A percentile compares a stretch with the other conserved stretches of the same genome.
Evolutionary conservation across 2,888 invertebrate species (phyloP).

Genomic region (Eristalis pertinax): DNA sequence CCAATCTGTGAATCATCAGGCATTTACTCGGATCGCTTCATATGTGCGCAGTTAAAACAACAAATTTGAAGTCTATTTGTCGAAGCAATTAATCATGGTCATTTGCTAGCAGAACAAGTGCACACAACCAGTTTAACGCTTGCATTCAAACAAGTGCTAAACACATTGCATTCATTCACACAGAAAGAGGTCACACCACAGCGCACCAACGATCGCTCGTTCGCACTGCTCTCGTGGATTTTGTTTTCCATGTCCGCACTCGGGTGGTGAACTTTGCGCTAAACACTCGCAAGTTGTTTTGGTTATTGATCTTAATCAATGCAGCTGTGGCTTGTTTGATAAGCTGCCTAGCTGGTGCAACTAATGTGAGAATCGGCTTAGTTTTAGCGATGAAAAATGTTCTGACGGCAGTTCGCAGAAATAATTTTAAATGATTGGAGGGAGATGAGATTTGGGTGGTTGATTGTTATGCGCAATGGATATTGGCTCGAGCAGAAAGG

Average conservation of each 20-base stretch:
- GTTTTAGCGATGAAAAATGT: no score
- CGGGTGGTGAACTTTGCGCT: neutral
- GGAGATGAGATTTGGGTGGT: no score
- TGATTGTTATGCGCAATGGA: no score
- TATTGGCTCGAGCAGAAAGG: no score
- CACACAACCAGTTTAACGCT: slow-evolving; percentile 19
- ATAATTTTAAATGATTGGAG: no score
- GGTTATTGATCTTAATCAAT: neutral
- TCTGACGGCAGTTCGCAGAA: no score
- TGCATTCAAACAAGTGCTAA: slow-evolving; percentile 1
- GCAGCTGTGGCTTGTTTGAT: neutral
- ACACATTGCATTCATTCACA: slow-evolving; percentile 7
- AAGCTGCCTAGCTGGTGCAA: no score
- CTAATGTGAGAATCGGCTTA: no score
- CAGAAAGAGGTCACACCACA: neutral
- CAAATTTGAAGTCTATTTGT: neutral
- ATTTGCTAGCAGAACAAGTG: neutral
- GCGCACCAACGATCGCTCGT: neutral
- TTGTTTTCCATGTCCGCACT: neutral
- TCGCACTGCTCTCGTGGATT: neutral
- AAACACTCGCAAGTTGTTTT: neutral
- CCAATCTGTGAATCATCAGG: neutral
- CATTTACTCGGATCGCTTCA: neutral
- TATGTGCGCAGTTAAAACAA: slow-evolving; percentile 2
- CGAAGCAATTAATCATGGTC: slow-evolving; percentile 19